Evolutionary conservation across 37 sponge, comb jelly and placozoan genomes (phyloP).

Genomic region (Cladorhizidae sp.): DNA sequence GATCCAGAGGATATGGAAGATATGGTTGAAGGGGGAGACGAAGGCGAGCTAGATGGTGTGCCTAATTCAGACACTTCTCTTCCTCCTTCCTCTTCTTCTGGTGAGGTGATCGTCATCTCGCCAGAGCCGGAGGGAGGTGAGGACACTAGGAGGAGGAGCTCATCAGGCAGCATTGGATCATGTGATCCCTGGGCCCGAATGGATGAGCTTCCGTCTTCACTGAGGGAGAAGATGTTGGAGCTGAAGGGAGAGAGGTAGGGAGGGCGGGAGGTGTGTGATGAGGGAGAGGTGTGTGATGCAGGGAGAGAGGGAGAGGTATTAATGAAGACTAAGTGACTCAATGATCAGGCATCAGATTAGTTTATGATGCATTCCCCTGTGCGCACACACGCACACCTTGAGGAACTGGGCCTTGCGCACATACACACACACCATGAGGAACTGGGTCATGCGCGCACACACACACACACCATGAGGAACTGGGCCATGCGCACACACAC

Average conservation of each 20-base stretch:
- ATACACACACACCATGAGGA: too few relatives aligned
- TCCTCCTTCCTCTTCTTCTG: background rate
- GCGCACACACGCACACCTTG: too few relatives aligned
- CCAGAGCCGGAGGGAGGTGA: background rate
- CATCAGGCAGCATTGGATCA: background rate
- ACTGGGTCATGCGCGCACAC: too few relatives aligned
- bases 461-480: too few relatives aligned
- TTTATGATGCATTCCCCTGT: too few relatives aligned
- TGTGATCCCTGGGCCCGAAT: slow-evolving; percentile 30
- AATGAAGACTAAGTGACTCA: background rate
- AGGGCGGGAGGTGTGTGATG: slow-evolving; percentile 11
- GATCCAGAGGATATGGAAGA: slow-evolving; percentile 22
- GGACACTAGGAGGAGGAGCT: slow-evolving; percentile 33
- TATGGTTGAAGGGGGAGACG: background rate
- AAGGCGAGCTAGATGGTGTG: background rate
- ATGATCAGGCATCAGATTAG: too few relatives aligned
- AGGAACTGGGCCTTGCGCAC: too few relatives aligned
- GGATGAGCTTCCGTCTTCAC: slow-evolving; percentile 4
- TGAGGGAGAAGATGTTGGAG: slow-evolving; percentile 28
- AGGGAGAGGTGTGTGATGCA: background rate
- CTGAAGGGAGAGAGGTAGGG: slow-evolving; percentile 16
- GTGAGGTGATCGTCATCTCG: slow-evolving; percentile 7
- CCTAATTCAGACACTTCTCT: background rate
- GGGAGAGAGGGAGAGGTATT: too few relatives aligned
- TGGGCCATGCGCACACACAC: too few relatives aligned